Evolutionary conservation across 2,888 invertebrate genomes (phyloP).

Genomic region (Rotaria sp.): DNA sequence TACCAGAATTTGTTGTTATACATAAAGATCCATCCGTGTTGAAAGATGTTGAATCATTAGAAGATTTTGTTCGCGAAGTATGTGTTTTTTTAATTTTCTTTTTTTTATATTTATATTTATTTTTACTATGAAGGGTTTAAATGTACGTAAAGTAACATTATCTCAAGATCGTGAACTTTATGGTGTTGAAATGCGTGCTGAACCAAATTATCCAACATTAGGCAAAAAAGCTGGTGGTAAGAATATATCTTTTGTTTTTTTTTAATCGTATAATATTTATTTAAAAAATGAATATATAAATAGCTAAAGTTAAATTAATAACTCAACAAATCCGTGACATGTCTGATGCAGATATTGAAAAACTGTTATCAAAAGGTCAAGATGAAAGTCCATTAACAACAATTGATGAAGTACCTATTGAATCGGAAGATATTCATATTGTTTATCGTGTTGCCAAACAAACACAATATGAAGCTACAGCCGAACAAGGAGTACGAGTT

Average conservation of each 20-base stretch:
- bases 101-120: slow-evolving; percentile 12
- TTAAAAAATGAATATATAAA: not conserved
- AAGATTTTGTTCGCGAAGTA: slow-evolving; percentile 11
- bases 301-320: not conserved
- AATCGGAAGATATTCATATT: slow-evolving; percentile 34
- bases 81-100: not conserved
- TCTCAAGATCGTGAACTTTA: slow-evolving; percentile 84
- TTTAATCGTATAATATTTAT: not conserved
- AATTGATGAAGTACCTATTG: slow-evolving; percentile 27
- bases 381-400: not conserved
- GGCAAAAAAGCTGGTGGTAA: slow-evolving; percentile 72
- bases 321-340: not conserved
- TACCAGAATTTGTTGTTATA: slow-evolving; percentile 83
- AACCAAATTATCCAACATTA: slow-evolving; percentile 84
- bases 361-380: not conserved
- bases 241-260: not conserved
- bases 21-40: not conserved
- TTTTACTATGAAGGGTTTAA: slow-evolving; percentile 59
- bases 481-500: not conserved
- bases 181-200: slow-evolving; percentile 79
- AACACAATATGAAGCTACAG: not conserved
- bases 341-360: slow-evolving; percentile 63
- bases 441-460: not conserved
- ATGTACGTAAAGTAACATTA: slow-evolving; percentile 74
- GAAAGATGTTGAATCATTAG: not conserved